Evolutionary conservation across 2,797 vertebrate species (phyloP).

Genomic region (Rhincodon typus): DNA sequence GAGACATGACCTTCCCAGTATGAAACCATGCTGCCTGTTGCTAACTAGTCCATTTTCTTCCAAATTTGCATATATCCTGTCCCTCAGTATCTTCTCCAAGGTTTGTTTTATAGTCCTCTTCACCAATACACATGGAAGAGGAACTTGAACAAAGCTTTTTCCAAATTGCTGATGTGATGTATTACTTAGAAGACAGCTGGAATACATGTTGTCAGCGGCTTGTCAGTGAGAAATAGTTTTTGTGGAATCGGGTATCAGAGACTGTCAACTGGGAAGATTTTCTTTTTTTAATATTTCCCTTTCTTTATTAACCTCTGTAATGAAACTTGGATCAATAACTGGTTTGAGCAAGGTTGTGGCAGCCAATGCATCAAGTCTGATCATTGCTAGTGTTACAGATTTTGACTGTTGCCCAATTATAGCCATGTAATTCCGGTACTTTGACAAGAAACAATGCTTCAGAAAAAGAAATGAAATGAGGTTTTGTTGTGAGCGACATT

Average conservation of each 20-base stretch:
- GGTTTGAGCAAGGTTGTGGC: constrained; percentile 33
- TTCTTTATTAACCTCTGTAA: constrained; percentile 32
- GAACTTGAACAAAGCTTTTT: not conserved
- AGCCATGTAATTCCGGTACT: constrained; percentile 33
- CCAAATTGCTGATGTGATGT: constrained; percentile 11
- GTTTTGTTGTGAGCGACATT: constrained; percentile 37
- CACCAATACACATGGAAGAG: not conserved
- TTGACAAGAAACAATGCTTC: constrained; percentile 37
- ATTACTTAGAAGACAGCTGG: constrained; percentile 18
- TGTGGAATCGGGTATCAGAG: not conserved
- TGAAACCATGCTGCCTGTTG: too few relatives aligned
- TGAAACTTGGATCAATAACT: constrained; percentile 35
- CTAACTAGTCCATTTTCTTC: too few relatives aligned
- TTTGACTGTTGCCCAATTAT: constrained; percentile 29
- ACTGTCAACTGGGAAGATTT: constrained; percentile 24
- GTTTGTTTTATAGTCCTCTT: not conserved
- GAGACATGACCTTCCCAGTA: too few relatives aligned
- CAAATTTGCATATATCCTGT: too few relatives aligned
- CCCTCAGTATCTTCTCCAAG: not conserved
- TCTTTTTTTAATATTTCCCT: constrained; percentile 25
- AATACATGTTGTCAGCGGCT: constrained; percentile 27
- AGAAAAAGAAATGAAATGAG: constrained; percentile 38
- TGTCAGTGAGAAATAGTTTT: constrained; percentile 33
- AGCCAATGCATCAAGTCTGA: constrained; percentile 36
- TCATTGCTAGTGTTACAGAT: constrained; percentile 24